These are phyloP conservation scores for Maniola jurtina DNA, from an alignment of 1,140 invertebrate species.

Conservation along the genomic window DNA sequence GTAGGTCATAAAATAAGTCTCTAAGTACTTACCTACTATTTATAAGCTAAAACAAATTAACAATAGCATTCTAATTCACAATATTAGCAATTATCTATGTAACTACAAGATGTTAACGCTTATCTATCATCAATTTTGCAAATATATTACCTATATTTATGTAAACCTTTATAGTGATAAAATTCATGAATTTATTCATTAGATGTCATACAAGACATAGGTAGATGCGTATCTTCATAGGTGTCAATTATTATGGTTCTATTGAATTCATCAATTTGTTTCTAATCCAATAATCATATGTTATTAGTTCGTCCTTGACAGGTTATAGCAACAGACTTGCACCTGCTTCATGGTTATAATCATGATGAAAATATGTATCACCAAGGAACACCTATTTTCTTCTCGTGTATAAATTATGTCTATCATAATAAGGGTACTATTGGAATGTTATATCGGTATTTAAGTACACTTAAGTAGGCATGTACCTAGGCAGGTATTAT, in stretches of 20 bases:
- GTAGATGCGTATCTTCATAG: conserved; percentile 8
- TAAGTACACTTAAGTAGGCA: too few relatives aligned
- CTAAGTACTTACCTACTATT: too few relatives aligned
- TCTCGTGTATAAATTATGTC: too few relatives aligned
- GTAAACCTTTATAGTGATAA: background rate
- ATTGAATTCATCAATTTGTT: conserved; percentile 2
- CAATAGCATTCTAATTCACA: background rate
- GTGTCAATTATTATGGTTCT: conserved; percentile 6
- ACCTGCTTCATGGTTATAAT: background rate
- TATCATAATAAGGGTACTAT: too few relatives aligned
- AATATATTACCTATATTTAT: conserved; percentile 7
- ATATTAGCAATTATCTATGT: background rate
- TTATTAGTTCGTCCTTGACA: background rate
- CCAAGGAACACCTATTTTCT: too few relatives aligned
- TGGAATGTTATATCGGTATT: too few relatives aligned
- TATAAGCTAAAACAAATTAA: too few relatives aligned
- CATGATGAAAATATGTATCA: background rate
- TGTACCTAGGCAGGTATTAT: too few relatives aligned
- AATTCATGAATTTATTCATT: conserved; percentile 15
- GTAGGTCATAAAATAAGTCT: too few relatives aligned
- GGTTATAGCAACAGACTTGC: background rate
- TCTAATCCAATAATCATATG: conserved; percentile 2
- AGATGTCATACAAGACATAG: conserved; percentile 10
- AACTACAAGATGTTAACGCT: background rate
- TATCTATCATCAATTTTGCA: conserved; percentile 9